A percentile compares a stretch with the other conserved stretches of the same genome.
Conservation (phyloP, 2,888 invertebrate genomes). For the Panopea generosa region DNA sequence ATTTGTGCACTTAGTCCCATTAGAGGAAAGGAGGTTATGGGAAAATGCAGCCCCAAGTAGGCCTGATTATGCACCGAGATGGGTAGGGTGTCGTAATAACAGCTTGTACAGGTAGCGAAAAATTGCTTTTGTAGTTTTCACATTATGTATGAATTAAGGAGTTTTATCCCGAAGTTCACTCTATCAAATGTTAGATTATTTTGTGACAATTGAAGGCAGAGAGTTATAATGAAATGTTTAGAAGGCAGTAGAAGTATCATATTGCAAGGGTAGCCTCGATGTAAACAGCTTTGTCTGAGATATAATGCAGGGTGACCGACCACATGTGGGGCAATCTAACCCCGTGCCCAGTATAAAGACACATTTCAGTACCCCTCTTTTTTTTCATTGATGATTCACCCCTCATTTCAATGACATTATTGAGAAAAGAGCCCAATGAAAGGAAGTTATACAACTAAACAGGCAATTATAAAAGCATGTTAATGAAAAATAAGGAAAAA, state of each 20-base stretch:
- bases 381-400: too few species aligned
- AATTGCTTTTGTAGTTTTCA: slow-evolving; percentile 52
- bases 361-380: too few species aligned
- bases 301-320: slow-evolving; percentile 13
- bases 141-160: slow-evolving; percentile 33
- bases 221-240: slow-evolving; percentile 15
- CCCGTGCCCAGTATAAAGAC: neutral
- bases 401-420: too few species aligned
- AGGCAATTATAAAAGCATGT: too few species aligned
- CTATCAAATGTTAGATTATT: slow-evolving; percentile 20
- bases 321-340: slow-evolving; percentile 15
- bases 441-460: too few species aligned
- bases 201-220: slow-evolving; percentile 18
- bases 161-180: slow-evolving; percentile 19
- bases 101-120: slow-evolving; percentile 41
- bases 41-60: slow-evolving; percentile 42
- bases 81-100: slow-evolving; percentile 38
- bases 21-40: slow-evolving; percentile 51
- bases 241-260: slow-evolving; percentile 16
- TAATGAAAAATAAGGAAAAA: too few species aligned
- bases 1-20: slow-evolving; percentile 28
- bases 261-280: slow-evolving; percentile 15
- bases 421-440: too few species aligned
- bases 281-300: slow-evolving; percentile 16
- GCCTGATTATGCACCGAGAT: slow-evolving; percentile 28